Conservation (phyloP, 2,888 invertebrate species). For the Chalcosyrphus nemorum region DNA sequence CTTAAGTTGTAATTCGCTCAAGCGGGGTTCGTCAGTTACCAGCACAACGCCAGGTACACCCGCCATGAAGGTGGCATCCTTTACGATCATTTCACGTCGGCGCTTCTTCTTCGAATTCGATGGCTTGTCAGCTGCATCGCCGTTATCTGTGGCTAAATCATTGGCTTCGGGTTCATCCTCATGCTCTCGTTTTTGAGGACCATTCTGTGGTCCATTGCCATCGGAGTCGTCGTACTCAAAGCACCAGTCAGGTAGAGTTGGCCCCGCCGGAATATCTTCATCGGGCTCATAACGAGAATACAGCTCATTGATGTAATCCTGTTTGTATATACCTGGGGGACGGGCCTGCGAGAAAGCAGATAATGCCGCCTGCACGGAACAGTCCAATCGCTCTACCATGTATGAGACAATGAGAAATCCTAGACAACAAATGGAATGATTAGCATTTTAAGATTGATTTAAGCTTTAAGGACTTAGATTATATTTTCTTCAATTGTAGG, state of each 20-base stretch:
- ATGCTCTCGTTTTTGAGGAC: constrained; percentile 74
- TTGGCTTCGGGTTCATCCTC: constrained; percentile 73
- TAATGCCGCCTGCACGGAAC: constrained; percentile 92
- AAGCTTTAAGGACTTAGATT: no score
- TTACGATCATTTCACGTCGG: constrained; percentile 84
- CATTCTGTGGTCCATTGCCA: constrained; percentile 77
- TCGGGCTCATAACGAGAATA: constrained; percentile 91
- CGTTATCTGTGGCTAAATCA: constrained; percentile 51
- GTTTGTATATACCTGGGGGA: constrained; percentile 98
- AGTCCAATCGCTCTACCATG: constrained; percentile 92
- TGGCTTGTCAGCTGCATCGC: constrained; percentile 44
- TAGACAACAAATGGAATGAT: constrained; percentile 25
- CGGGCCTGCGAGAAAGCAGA: constrained; percentile 87
- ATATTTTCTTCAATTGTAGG: no score
- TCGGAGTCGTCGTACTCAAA: constrained; percentile 84
- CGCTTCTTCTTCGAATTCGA: constrained; percentile 80
- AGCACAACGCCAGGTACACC: constrained; percentile 91
- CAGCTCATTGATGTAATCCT: constrained; percentile 95
- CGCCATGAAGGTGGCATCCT: constrained; percentile 91
- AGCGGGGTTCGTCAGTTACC: constrained; percentile 85
- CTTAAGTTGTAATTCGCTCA: constrained; percentile 87
- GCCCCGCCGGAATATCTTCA: constrained; percentile 87
- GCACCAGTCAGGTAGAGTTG: constrained; percentile 94
- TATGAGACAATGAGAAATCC: constrained; percentile 96
- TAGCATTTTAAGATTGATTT: neutral